These are phyloP conservation scores for Poecile montanus DNA, from an alignment of 2,797 vertebrate species.

Conservation along the genomic window DNA sequence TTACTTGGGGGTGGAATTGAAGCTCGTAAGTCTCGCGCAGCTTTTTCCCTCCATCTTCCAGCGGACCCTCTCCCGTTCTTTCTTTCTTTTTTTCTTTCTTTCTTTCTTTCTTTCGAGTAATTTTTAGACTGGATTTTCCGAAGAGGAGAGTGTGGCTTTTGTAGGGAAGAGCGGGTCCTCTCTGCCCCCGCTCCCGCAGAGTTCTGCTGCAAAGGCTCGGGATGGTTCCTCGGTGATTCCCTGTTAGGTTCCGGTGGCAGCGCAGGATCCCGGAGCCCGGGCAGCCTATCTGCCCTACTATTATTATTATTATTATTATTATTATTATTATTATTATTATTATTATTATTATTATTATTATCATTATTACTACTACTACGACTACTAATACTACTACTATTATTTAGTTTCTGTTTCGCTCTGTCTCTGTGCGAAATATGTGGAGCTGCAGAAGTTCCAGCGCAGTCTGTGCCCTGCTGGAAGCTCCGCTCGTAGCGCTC, in stretches of 20 bases:
- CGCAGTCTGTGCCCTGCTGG: not conserved
- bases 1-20: slow-evolving; percentile 41
- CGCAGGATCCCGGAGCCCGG: not conserved
- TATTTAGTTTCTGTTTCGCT: slow-evolving; percentile 78
- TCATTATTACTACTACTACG: not conserved
- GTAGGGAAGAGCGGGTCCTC: not conserved
- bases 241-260: not conserved
- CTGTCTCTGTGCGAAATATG: not conserved
- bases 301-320: not conserved
- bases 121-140: not conserved
- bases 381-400: fast-evolving
- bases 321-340: not conserved
- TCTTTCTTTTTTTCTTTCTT: not conserved
- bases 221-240: not conserved
- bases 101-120: not conserved
- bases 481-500: not conserved
- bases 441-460: slow-evolving; percentile 24
- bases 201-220: not conserved
- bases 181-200: not conserved
- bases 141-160: not conserved
- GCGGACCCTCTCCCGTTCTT: not conserved
- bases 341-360: not conserved
- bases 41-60: not conserved
- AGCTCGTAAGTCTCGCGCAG: slow-evolving; percentile 11
- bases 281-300: not conserved